Evolutionary conservation across 2,113 vertebrate genomes (phyloP).

Genomic region (Platysternon megacephalum): DNA sequence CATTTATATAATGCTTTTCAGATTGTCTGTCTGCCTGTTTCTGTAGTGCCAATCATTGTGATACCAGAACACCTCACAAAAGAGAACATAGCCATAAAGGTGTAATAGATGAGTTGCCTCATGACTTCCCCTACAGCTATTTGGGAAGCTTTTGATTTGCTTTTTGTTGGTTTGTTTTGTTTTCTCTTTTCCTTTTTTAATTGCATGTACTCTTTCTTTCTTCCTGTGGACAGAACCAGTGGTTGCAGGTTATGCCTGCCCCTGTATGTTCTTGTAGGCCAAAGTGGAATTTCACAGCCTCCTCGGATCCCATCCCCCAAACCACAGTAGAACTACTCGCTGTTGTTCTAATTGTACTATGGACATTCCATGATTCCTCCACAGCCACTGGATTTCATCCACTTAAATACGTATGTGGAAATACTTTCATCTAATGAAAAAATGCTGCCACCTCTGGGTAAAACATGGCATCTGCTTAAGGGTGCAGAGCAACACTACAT

Average conservation of each 20-base stretch:
- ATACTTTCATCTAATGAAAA: neutral
- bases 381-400: neutral
- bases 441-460: neutral
- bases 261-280: accelerated
- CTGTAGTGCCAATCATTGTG: neutral
- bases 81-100: accelerated
- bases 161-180: neutral
- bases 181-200: neutral
- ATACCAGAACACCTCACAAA: neutral
- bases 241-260: neutral
- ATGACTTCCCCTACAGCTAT: neutral
- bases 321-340: neutral
- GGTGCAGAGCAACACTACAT: neutral
- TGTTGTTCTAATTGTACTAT: neutral
- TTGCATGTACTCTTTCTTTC: neutral
- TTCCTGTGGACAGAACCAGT: neutral
- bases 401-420: accelerated
- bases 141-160: neutral
- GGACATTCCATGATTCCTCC: neutral
- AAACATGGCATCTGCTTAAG: neutral
- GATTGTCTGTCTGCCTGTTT: neutral
- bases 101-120: neutral
- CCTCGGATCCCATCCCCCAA: neutral
- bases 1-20: neutral
- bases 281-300: neutral